These are phyloP conservation scores for Pandion haliaetus DNA, from an alignment of 2,113 vertebrate genomes.

Conservation along the genomic window DNA sequence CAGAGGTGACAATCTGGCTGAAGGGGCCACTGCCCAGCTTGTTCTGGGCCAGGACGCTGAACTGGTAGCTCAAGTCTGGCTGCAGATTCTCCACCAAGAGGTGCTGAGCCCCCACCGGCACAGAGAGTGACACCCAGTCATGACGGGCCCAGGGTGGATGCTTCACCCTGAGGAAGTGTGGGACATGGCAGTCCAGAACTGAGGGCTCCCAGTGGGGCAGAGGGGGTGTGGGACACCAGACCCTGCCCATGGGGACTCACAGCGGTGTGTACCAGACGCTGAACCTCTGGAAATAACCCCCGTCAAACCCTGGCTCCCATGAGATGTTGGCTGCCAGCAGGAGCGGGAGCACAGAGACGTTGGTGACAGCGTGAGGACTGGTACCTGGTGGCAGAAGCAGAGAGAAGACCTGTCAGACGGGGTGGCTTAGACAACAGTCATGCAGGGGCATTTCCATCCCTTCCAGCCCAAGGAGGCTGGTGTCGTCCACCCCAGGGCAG, in stretches of 20 bases:
- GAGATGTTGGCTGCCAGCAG: constrained; percentile 86
- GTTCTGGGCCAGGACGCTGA: constrained; percentile 94
- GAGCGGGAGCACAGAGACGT: constrained; percentile 78
- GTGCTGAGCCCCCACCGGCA: constrained; percentile 80
- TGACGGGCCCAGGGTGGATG: constrained; percentile 82
- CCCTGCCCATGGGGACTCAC: constrained; percentile 42
- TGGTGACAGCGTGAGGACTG: constrained; percentile 86
- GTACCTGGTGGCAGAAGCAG: constrained; percentile 77
- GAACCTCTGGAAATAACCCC: constrained; percentile 93
- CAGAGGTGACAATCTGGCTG: constrained; percentile 87
- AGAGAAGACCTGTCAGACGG: neutral
- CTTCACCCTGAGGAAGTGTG: constrained; percentile 75
- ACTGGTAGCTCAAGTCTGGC: constrained; percentile 85
- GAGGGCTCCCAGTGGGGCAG: accelerated
- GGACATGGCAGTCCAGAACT: neutral
- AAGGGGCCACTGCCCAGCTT: constrained; percentile 96
- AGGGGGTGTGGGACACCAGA: neutral
- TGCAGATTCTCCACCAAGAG: constrained; percentile 87
- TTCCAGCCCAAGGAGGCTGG: neutral
- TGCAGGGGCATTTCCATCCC: neutral
- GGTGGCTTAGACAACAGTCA: accelerated
- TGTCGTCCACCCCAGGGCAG: neutral
- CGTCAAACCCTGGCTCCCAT: constrained; percentile 93
- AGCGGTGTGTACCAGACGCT: constrained; percentile 88
- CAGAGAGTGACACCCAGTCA: constrained; percentile 89